A percentile compares a stretch with the other conserved stretches of the same genome.
phyloP scores from a whole-genome alignment of 2,113 vertebrate genomes.

The Gasterosteus nipponicus region DNA sequence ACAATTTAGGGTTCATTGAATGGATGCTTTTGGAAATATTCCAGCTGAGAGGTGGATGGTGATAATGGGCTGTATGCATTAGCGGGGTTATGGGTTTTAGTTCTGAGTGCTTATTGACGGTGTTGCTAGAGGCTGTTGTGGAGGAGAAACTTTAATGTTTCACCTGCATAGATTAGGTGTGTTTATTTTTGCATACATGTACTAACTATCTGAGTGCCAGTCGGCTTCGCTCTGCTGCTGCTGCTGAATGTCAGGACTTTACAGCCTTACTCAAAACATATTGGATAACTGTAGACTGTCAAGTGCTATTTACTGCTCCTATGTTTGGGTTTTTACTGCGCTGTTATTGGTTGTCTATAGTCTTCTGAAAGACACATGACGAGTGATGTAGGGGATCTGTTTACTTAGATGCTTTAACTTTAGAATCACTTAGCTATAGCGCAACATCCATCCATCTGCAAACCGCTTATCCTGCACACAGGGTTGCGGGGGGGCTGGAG shows the following conservation, averaged over 20 bases:
- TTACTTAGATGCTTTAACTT: neutral
- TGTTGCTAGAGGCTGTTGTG: constrained; percentile 33
- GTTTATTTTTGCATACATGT: constrained; percentile 20
- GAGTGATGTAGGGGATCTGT: neutral
- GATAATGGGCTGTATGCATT: constrained; percentile 58
- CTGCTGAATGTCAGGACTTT: neutral
- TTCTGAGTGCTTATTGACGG: constrained; percentile 39
- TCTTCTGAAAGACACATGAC: neutral
- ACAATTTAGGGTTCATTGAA: constrained; percentile 37
- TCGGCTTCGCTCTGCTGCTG: neutral
- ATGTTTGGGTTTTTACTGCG: neutral
- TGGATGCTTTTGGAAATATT: constrained; percentile 22
- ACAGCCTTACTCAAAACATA: neutral
- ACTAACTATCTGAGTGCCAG: neutral
- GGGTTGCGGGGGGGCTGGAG: too few relatives aligned
- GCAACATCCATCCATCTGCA: too few relatives aligned
- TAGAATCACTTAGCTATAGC: neutral
- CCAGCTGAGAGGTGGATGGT: constrained; percentile 32
- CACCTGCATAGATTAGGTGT: constrained; percentile 44
- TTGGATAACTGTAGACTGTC: neutral
- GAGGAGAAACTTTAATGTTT: constrained; percentile 35
- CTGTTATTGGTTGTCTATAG: neutral
- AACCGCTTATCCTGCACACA: too few relatives aligned
- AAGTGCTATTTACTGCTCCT: neutral
- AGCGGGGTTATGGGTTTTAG: constrained; percentile 45